Base-by-base conservation (phyloP, 1,140 invertebrate species). In the Colletes latitarsis region DNA sequence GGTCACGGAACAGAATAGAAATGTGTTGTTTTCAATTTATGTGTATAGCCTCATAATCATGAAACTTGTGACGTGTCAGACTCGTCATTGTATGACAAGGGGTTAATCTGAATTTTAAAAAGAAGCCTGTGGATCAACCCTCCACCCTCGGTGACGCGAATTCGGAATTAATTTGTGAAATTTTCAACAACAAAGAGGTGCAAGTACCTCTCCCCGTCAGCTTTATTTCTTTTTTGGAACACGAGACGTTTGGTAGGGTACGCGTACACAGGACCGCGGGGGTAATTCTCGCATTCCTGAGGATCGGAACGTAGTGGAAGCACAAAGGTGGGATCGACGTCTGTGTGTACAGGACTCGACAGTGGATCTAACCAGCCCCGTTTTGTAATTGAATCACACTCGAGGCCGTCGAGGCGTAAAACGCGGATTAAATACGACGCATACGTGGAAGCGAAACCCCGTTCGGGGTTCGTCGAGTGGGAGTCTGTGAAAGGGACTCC, bases 351-450 rank as follows among this genome's bases (percentile, higher is more conserved):
- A 83, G 43, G 85, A 82, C 69, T 80, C 79, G 71, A 78, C 57
- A 73, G 77, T 55, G 77, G 66, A 67, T 53, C 68, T 63, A 84
- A 81, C 82, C 73, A 80, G 66, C 73, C 73, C 39, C 60, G 74
- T 43, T 60, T 73, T 67, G 78, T 89, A 89, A 89, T 89, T 84
- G 86, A 89, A 89, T 89, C 82, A 82, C 84, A 80, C 86, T 82
- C 68, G 66, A 69, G 70, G 43, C 68, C 64, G 70, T 57, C 86
- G 75, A 84, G 79, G 80, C 88, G 75, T 84, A 82, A 89, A 89
- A 86, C 80, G 80, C 68, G 86, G 83, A 88, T 89, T 88, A 89
- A 89, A 89, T 89, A 83, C 87, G 77, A 78, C 82, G 73, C 83
- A 88, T 84, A 86, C 73, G 81, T 85, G 84, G 73, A 69, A 83